A percentile compares a stretch with the other conserved stretches of the same genome.
Conservation (phyloP, 2,797 vertebrate genomes). For the Mormyrus proboscirostris region DNA sequence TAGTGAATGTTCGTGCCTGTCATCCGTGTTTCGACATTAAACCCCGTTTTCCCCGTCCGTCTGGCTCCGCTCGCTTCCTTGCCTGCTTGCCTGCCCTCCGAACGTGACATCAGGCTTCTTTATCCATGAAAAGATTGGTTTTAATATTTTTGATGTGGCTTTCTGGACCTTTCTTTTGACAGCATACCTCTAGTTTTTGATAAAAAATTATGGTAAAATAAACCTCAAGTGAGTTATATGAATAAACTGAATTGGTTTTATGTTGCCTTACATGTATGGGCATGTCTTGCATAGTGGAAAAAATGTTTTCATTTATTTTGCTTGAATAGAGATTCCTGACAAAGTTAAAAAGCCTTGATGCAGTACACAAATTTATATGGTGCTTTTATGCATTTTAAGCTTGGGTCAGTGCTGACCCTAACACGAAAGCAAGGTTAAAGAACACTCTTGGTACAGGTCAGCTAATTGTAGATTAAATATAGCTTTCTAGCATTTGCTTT, state of each 20-base stretch:
- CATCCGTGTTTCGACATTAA: no score
- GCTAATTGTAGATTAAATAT: not conserved
- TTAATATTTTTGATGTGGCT: not conserved
- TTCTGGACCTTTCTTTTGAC: not conserved
- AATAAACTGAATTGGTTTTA: not conserved
- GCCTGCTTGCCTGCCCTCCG: no score
- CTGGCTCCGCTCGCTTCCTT: no score
- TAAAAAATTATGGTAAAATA: not conserved
- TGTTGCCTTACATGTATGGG: not conserved
- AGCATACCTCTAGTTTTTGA: not conserved
- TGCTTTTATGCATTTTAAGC: not conserved
- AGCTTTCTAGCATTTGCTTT: not conserved
- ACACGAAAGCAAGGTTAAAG: not conserved
- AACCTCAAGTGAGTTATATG: not conserved
- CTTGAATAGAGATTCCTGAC: not conserved
- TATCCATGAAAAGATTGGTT: not conserved
- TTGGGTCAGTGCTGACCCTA: not conserved
- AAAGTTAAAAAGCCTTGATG: no score
- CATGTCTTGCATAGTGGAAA: not conserved
- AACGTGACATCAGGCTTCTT: no score
- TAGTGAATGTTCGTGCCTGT: no score
- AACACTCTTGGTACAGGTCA: not conserved
- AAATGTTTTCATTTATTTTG: not conserved
- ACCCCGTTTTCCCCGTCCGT: no score
- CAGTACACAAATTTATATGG: not conserved